A percentile compares a stretch with the other conserved stretches of the same genome.
phyloP scores from a whole-genome alignment of 2,888 invertebrate species.

The Biston stratarius region DNA sequence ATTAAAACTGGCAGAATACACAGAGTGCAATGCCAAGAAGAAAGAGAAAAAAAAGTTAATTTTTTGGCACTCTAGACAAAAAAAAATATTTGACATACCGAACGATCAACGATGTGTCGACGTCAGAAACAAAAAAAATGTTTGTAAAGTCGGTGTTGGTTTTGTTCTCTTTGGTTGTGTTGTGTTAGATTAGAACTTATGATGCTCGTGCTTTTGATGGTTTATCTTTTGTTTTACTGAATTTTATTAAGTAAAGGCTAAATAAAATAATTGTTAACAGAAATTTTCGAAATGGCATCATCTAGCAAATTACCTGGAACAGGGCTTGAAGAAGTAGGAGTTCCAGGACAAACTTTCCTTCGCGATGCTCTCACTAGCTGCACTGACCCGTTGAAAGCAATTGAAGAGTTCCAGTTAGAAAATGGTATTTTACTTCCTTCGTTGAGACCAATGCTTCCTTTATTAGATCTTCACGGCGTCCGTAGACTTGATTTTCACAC shows the following conservation, averaged over 20 bases:
- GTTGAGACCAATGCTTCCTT: slow-evolving; percentile 96
- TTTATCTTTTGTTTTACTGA: background rate
- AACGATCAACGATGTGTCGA: too few species aligned
- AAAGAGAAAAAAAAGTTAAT: too few species aligned
- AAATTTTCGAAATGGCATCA: slow-evolving; percentile 68
- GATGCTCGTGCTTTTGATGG: too few species aligned
- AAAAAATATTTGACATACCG: too few species aligned
- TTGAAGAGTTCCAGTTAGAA: slow-evolving; percentile 98
- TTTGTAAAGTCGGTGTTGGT: too few species aligned
- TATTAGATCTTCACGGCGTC: slow-evolving; percentile 97
- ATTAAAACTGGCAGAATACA: too few species aligned
- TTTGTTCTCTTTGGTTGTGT: too few species aligned
- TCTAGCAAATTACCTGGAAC: slow-evolving; percentile 83
- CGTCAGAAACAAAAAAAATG: too few species aligned
- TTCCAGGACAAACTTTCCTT: slow-evolving; percentile 95
- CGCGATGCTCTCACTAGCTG: slow-evolving; percentile 97
- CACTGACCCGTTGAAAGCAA: slow-evolving; percentile 98
- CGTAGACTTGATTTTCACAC: slow-evolving; percentile 97
- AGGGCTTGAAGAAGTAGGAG: slow-evolving; percentile 93
- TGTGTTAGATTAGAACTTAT: too few species aligned
- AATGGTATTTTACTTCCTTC: slow-evolving; percentile 97
- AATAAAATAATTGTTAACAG: background rate
- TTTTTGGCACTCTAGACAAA: too few species aligned
- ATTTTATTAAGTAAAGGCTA: background rate
- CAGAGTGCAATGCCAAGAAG: too few species aligned